Percentiles rank a stretch among this genome's conserved stretches.
These are phyloP conservation scores for Parapsyche elsis DNA, from an alignment of 1,140 invertebrate genomes.

Conservation along the genomic window DNA sequence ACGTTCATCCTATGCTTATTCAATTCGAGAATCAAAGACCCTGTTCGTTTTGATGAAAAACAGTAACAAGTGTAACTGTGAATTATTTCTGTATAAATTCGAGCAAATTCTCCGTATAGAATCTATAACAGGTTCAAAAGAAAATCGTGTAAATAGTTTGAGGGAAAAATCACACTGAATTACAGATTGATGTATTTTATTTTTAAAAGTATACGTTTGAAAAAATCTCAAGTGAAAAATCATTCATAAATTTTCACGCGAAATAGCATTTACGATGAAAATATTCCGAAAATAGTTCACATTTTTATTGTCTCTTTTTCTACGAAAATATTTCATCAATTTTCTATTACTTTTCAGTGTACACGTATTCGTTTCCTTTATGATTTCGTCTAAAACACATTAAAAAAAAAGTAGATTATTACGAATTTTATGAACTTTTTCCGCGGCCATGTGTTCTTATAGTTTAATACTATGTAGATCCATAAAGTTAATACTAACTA, in stretches of 20 bases:
- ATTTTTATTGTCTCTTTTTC: no score
- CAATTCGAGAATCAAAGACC: background rate
- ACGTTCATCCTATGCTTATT: no score
- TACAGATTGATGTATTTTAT: no score
- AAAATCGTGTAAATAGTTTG: slow-evolving; percentile 22
- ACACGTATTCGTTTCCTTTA: background rate
- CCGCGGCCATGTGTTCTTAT: slow-evolving; percentile 1
- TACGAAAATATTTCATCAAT: no score
- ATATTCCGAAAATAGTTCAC: no score
- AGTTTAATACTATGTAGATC: background rate
- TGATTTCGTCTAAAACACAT: background rate
- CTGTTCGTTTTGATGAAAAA: slow-evolving; percentile 3
- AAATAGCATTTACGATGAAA: no score
- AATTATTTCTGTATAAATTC: background rate
- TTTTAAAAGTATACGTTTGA: no score
- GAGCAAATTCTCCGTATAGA: background rate
- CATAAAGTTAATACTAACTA: no score
- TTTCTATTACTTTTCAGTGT: no score
- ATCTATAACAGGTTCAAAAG: background rate
- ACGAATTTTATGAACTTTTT: slow-evolving; percentile 1
- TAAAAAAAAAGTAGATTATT: background rate
- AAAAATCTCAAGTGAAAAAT: no score
- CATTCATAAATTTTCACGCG: no score
- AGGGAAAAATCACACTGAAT: background rate
- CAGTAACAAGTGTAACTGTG: background rate